Base-by-base conservation (phyloP, 2,888 invertebrate species). In the Thecophora atra region DNA sequence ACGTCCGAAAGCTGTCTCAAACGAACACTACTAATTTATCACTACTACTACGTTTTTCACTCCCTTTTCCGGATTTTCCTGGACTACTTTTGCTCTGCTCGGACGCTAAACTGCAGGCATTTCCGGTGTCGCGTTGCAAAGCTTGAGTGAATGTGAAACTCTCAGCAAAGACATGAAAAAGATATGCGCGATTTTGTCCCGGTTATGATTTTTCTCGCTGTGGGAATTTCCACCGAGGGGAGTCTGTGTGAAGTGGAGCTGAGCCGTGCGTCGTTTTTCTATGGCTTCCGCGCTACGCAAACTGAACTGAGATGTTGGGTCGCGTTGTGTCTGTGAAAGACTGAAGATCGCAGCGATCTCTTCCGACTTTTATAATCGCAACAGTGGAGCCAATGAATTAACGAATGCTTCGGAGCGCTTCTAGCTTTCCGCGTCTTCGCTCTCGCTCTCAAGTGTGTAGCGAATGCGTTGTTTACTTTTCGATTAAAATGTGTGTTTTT, bases 101-200 rank as follows among this genome's bases (percentile, higher is more conserved):
- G 30, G 67, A 69, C 71, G 71, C 75, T 76, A 77, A 71, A 71
- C 73, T 74, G 75, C 73, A 42, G 70, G 74, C 75, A 77, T 77
- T 65, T 52, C 62, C 66, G 64, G 15, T 13, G 58, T 30, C 71
- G 56, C 24, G 37, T 42, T 42, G 24, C 44, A 67, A 42, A 54
- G 67, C 44, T 72, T 47, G n/a, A 54, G n/a, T n/a, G 13, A 58
- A n/a, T 56, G 56, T 44, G 19, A 28, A 71, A 65, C 24, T 71
- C 58, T 44, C 28, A 11, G 21, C 17, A 24, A 54, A 65, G 58
- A 58, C 71, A 71, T 71, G 54, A 71, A 58, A 24, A 54, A 6
- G 19, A 11, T 21, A 63, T 65, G 15, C 3, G 54, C n/a, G 47
- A 6, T 1, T 19, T 56, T 56, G 13, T 62, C 21, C 21, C 24